Base-by-base conservation (phyloP, 2,888 invertebrate species). In the Folsomia manolachei region DNA sequence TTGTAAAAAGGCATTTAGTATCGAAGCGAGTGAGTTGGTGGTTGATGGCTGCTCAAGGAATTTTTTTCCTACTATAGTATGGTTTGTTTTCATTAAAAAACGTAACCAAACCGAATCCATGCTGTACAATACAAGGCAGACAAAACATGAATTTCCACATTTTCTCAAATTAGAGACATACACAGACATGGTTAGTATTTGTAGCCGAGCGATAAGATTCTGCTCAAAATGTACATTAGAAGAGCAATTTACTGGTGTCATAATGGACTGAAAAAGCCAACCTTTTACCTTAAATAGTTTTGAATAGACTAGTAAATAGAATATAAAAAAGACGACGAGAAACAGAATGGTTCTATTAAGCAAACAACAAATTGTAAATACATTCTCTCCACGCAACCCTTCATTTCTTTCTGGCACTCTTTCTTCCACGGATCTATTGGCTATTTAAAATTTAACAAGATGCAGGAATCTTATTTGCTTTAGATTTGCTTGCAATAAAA, bases 51-150 rank as follows among this genome's bases (percentile, higher is more conserved):
- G 14, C 39, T 39, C 7, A 39, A 14, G 39, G 4, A 9, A 39
- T n/a, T n/a, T n/a, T n/a, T n/a, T n/a, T n/a, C n/a, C n/a, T n/a
- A n/a, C n/a, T n/a, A n/a, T n/a, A 39, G 7, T 39, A 39, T 62
- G 64, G 64, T 64, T 64, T 64, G 27, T 9, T 25, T 27, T 27
- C 27, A n/a, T 27, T 26, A 26, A 64, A 60, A 60, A n/a, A n/a
- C 25, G 24, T 9, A 64, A 66, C 66, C 66, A 66, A 66, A 66
- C 66, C 52, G 66, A 66, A 66, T 66, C 52, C 52, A 7, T 24
- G 7, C 18, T 60, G n/a, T 14, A 11, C 14, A 9, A n/a, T 60
- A 7, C n/a, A 60, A n/a, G n/a, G n/a, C 7, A 60, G 60, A 4
- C 9, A 11, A 7, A n/a, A 19, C 60, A n/a, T 11, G 19, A 60